Evolutionary conservation across 2,888 invertebrate genomes (phyloP).

Genomic region (Sarcophaga caerulescens): DNA sequence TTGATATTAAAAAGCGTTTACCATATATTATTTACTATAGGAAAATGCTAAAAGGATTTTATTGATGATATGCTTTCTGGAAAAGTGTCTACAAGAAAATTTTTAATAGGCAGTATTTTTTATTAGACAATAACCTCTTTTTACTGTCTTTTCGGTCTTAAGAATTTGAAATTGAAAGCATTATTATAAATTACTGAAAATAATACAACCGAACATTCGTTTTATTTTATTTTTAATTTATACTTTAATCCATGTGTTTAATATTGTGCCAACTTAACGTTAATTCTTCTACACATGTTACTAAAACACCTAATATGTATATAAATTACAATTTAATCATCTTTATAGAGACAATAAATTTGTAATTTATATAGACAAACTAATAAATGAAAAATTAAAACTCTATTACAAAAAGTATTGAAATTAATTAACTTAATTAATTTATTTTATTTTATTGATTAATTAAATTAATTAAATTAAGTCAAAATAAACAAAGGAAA

Average conservation of each 20-base stretch:
- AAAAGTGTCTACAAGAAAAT: neutral
- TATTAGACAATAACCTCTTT: too few relatives aligned
- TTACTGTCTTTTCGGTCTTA: too few relatives aligned
- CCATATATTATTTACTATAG: neutral
- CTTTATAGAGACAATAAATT: conserved; percentile 66
- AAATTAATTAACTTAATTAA: conserved; percentile 26
- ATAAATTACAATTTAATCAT: conserved; percentile 53
- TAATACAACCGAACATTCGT: neutral
- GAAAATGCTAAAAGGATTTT: neutral
- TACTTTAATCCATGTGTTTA: neutral
- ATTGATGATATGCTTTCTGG: neutral
- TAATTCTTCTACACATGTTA: conserved; percentile 18
- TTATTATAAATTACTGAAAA: neutral
- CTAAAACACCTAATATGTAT: conserved; percentile 24
- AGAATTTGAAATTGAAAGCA: too few relatives aligned
- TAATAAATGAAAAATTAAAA: neutral
- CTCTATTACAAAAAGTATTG: conserved; percentile 25
- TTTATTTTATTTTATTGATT: too few relatives aligned
- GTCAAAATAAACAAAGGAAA: neutral
- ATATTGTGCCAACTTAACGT: conserved; percentile 8
- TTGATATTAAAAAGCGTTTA: neutral
- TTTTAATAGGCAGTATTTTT: neutral
- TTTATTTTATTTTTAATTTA: neutral
- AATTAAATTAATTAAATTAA: neutral
- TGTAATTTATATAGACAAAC: conserved; percentile 58